Evolutionary conservation across 1,140 invertebrate species (phyloP), one percentile per base, ranked within the genome.

Genomic region (Zaprionus taronus): DNA sequence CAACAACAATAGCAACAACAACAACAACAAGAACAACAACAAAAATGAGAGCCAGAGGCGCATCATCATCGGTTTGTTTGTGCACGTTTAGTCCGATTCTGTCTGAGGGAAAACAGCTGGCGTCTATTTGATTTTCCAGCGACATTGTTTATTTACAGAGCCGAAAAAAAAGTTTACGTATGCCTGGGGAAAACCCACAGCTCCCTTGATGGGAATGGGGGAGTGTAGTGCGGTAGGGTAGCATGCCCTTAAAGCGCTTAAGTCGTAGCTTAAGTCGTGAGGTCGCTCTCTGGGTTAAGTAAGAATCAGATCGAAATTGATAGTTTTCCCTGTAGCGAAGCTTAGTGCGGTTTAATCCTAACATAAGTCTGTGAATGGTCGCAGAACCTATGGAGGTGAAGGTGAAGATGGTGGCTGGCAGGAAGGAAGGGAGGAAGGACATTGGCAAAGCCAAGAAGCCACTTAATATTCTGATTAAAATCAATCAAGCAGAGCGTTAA

Each of bases 391-490:
- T 34, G 31, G 31, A 34, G 9, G 31, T 34, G 41, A 44, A 44
- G 15, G 41, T 6, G 6, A 5, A n/a, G 38, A 41, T 5, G 38
- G 2, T n/a, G 6, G 15, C 0, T n/a, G 38, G 14, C 1, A 41
- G 12, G 5, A 4, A 38, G 36, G 14, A 1, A n/a, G 2, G 15
- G 38, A 6, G 38, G 2, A n/a, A n/a, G 14, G 24, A 34, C 28
- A 38, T 53, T 65, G 56, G 51, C 44, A 69, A 57, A 70, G 67
- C 69, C 72, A 58, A 74, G 74, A 71, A 90, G 80, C 73, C 79
- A 84, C 81, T 91, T 84, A 77, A 91, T 86, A 91, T 91, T 86
- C 83, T 91, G 87, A 91, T 91, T 91, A 81, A 79, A 91, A 91
- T 91, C 87, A 91, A 86, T 91, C 83, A 91, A 80, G 76, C 70